These are phyloP conservation scores for Oscheius sp. DNA, from an alignment of 2,888 invertebrate species.

Conservation along the genomic window DNA sequence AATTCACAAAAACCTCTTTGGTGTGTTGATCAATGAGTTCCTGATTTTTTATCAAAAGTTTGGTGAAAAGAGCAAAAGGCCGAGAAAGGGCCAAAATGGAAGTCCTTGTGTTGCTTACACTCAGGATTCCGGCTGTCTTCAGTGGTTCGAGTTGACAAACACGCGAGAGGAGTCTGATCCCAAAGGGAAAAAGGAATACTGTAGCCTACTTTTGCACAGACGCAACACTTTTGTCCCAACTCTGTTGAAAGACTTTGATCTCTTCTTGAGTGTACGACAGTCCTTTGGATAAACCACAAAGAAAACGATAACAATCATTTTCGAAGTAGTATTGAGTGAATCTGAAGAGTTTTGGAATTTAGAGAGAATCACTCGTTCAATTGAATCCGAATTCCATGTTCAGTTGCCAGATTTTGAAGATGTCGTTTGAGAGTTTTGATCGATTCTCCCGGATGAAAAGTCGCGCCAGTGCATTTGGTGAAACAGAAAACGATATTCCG, in stretches of 20 bases:
- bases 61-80: too few relatives aligned
- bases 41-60: too few relatives aligned
- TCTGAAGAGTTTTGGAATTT: too few relatives aligned
- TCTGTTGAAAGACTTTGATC: not conserved
- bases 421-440: constrained; percentile 11
- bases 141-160: too few relatives aligned
- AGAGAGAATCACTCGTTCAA: not conserved
- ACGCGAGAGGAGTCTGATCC: too few relatives aligned
- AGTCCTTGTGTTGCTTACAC: too few relatives aligned
- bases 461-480: constrained; percentile 43
- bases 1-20: too few relatives aligned
- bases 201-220: not conserved
- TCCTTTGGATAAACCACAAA: not conserved
- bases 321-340: too few relatives aligned
- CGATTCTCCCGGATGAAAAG: constrained; percentile 32
- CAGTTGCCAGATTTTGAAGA: not conserved
- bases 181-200: too few relatives aligned
- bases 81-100: too few relatives aligned
- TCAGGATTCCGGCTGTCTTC: too few relatives aligned
- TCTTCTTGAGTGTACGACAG: not conserved
- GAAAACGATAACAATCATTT: constrained; percentile 25
- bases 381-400: constrained; percentile 10
- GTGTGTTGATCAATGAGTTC: too few relatives aligned
- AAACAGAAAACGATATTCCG: constrained; percentile 58
- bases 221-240: constrained; percentile 3